These are phyloP conservation scores for Scaptomyza tumidula DNA, from an alignment of 2,888 invertebrate genomes.

Conservation along the genomic window DNA sequence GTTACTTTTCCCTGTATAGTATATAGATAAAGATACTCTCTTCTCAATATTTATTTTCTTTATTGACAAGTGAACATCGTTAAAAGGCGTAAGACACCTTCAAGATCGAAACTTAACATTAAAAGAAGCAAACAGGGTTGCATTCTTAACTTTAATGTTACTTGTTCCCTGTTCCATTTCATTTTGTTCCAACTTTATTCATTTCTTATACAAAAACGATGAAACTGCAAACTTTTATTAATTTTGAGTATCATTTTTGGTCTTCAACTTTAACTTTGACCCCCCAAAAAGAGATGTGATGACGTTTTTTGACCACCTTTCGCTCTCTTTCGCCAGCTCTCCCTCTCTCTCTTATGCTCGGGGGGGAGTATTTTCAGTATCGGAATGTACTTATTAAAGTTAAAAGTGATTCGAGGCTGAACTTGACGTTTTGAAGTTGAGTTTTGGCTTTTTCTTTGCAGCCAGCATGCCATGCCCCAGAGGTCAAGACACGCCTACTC, in stretches of 20 bases:
- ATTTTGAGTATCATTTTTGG: not conserved
- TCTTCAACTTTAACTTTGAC: not conserved
- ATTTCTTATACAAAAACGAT: not conserved
- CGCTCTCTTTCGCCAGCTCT: not conserved
- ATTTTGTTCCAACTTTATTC: not conserved
- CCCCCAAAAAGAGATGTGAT: not conserved
- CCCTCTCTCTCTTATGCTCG: not conserved
- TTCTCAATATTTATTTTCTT: too few relatives aligned
- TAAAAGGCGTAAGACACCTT: too few relatives aligned
- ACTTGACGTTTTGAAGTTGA: conserved; percentile 41
- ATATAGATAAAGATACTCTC: too few relatives aligned
- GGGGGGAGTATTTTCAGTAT: not conserved
- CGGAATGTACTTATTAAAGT: conserved; percentile 14
- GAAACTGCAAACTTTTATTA: too few relatives aligned
- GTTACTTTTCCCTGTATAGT: too few relatives aligned
- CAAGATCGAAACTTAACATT: too few relatives aligned
- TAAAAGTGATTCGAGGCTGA: conserved; percentile 38
- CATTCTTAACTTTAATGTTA: not conserved
- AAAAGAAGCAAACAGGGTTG: not conserved
- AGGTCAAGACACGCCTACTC: conserved; percentile 58
- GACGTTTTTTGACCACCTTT: not conserved
- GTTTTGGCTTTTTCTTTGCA: conserved; percentile 51
- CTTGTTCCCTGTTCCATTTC: not conserved
- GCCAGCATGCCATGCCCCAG: conserved; percentile 39
- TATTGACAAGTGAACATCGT: too few relatives aligned